Percentiles rank a stretch among this genome's conserved stretches.
These are phyloP conservation scores for Sebastes baramenuke DNA, from an alignment of 2,797 vertebrate genomes.

Conservation along the genomic window DNA sequence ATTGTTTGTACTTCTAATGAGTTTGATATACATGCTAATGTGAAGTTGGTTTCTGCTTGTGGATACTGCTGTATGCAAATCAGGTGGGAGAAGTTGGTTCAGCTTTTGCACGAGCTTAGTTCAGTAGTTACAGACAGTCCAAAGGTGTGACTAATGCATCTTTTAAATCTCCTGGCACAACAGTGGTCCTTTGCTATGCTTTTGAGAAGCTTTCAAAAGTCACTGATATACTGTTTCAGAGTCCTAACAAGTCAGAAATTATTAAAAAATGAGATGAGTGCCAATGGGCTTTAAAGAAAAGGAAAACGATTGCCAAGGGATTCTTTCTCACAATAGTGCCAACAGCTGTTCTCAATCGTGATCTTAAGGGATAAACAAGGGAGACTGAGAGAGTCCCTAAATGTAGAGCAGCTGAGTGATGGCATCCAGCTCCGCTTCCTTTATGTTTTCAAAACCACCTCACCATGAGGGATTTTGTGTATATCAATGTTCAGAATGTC, in stretches of 20 bases:
- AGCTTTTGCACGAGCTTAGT: not conserved
- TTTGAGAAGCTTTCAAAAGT: conserved; percentile 67
- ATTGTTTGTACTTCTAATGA: not conserved
- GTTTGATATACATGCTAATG: not conserved
- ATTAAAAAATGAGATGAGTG: conserved; percentile 68
- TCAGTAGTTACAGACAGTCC: conserved; percentile 37
- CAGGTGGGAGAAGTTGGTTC: not conserved
- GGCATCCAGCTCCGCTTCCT: conserved; percentile 33
- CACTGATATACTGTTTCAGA: conserved; percentile 77
- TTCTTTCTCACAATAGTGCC: conserved; percentile 62
- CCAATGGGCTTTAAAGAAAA: conserved; percentile 70
- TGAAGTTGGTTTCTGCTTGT: not conserved
- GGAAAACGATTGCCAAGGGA: conserved; percentile 55
- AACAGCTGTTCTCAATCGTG: conserved; percentile 74
- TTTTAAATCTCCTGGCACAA: conserved; percentile 61
- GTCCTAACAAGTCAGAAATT: conserved; percentile 71
- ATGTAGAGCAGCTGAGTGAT: conserved; percentile 61
- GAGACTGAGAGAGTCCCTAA: conserved; percentile 58
- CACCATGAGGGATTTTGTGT: not conserved
- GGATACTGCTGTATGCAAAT: not conserved
- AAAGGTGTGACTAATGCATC: conserved; percentile 68
- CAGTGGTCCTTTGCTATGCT: conserved; percentile 36
- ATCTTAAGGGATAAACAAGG: conserved; percentile 53
- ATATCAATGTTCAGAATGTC: not conserved
- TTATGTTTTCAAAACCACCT: conserved; percentile 11